A percentile compares a stretch with the other conserved stretches of the same genome.
These are phyloP conservation scores for Saguinus midas DNA, from an alignment of 2,113 vertebrate genomes.

Conservation along the genomic window DNA sequence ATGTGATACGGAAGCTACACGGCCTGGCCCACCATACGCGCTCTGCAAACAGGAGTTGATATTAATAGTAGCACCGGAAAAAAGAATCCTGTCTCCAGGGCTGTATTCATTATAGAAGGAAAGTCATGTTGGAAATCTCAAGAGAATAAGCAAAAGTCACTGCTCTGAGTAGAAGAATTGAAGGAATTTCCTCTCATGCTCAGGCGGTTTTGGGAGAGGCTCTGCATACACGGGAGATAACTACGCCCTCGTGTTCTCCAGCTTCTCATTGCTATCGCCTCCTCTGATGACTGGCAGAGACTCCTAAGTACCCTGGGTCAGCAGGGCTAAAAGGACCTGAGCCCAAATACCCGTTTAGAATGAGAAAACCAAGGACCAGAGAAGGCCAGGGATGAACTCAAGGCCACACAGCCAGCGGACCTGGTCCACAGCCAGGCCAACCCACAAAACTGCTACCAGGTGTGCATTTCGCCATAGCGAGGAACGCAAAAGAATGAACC, in stretches of 20 bases:
- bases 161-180: background rate
- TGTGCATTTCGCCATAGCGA: background rate
- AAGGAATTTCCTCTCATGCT: slow-evolving; percentile 33
- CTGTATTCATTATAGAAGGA: background rate
- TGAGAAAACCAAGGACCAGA: background rate
- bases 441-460: background rate
- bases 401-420: background rate
- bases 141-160: background rate
- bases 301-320: background rate
- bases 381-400: background rate
- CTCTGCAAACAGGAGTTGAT: background rate
- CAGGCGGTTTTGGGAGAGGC: background rate
- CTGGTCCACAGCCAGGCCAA: background rate
- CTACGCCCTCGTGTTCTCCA: background rate
- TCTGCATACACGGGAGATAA: background rate
- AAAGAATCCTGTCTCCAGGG: background rate
- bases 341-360: background rate
- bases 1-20: background rate
- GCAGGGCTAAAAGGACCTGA: background rate
- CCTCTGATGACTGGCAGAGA: background rate
- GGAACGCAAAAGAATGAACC: background rate
- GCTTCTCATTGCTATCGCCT: accelerated
- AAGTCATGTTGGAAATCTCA: slow-evolving; percentile 24
- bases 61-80: background rate
- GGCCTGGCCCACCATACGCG: background rate